Evolutionary conservation across 2,888 invertebrate genomes (phyloP).

Genomic region (Eucriotettix oculatus): DNA sequence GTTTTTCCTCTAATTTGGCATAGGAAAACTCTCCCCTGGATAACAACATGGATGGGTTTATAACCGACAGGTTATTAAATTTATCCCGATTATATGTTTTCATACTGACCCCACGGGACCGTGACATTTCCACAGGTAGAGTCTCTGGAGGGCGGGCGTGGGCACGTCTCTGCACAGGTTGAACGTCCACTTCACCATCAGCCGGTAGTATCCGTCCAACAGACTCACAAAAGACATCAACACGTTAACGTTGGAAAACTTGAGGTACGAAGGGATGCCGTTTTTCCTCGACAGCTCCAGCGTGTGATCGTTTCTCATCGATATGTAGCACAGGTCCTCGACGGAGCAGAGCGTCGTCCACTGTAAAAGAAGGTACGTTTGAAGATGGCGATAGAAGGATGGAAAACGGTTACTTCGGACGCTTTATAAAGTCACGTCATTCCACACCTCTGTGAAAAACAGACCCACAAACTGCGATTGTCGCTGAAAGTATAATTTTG

Average conservation of each 20-base stretch:
- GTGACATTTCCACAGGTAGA: conserved; percentile 64
- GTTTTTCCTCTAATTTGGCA: conserved; percentile 64
- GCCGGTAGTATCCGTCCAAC: conserved; percentile 73
- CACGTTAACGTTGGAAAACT: conserved; percentile 45
- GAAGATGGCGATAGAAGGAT: too few species aligned
- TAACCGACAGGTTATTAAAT: too few species aligned
- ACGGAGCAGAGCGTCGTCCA: conserved; percentile 61
- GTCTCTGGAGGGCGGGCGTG: conserved; percentile 58
- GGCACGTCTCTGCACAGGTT: conserved; percentile 69
- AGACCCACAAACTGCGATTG: too few species aligned
- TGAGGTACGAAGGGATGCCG: conserved; percentile 61
- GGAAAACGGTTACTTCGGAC: too few species aligned
- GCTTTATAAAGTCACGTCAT: too few species aligned
- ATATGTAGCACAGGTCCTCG: conserved; percentile 70
- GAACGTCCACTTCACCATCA: conserved; percentile 79
- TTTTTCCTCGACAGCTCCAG: conserved; percentile 59
- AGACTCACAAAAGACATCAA: conserved; percentile 66
- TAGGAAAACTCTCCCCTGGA: conserved; percentile 68
- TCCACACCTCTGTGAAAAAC: too few species aligned
- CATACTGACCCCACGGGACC: conserved; percentile 69
- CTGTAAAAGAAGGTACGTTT: conserved; percentile 26
- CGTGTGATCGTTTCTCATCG: conserved; percentile 47
- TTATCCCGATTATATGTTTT: too few species aligned
- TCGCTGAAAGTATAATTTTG: too few species aligned
- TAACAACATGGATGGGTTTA: conserved; percentile 13